Evolutionary conservation across 2,113 vertebrate species (phyloP).

Genomic region (Mobula birostris): DNA sequence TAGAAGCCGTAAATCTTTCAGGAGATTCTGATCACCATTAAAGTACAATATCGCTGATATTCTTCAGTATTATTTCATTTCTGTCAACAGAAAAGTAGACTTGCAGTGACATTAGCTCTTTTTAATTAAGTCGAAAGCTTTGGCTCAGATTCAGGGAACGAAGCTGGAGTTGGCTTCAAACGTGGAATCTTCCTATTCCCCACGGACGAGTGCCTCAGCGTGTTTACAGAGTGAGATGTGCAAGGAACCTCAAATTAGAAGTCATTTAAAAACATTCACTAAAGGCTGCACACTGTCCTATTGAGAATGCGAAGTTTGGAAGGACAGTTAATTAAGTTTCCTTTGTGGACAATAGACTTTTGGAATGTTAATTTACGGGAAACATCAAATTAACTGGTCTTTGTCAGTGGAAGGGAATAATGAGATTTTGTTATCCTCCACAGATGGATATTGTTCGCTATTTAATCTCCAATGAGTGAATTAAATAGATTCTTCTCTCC

Average conservation of each 20-base stretch:
- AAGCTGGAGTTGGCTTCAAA: background rate
- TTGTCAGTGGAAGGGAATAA: background rate
- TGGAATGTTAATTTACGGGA: constrained; percentile 24
- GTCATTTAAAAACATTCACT: background rate
- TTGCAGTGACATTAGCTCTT: background rate
- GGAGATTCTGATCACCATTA: background rate
- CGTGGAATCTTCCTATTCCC: background rate
- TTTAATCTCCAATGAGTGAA: constrained; percentile 19
- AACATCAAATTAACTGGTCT: constrained; percentile 23
- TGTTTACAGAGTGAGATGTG: background rate
- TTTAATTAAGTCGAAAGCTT: no score
- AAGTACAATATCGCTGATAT: background rate
- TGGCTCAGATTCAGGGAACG: background rate
- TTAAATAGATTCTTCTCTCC: background rate
- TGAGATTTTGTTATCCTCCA: constrained; percentile 15
- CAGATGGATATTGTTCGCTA: constrained; percentile 6
- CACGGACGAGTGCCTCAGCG: background rate
- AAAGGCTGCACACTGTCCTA: background rate
- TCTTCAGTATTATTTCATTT: background rate
- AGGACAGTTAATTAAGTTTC: constrained; percentile 29
- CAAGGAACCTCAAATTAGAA: background rate
- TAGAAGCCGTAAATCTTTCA: background rate
- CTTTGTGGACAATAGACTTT: constrained; percentile 20
- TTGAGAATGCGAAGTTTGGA: background rate
- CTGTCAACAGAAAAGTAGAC: background rate